Percentiles rank a stretch among this genome's conserved stretches.
These are phyloP conservation scores for Scatophagus argus DNA, from an alignment of 2,113 vertebrate species.

Conservation along the genomic window DNA sequence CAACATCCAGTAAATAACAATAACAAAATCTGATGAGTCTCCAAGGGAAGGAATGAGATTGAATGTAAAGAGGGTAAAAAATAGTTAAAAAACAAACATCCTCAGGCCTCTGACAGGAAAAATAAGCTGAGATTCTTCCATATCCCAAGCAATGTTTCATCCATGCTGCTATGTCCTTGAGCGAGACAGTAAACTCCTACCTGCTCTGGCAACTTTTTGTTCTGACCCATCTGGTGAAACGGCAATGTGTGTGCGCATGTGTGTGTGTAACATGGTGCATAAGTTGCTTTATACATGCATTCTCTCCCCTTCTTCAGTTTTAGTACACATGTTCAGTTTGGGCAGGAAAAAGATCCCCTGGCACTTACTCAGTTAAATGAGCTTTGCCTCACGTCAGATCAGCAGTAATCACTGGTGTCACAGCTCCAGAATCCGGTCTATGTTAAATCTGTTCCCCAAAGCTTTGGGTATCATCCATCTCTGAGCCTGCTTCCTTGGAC, in stretches of 20 bases:
- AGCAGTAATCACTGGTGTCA: constrained; percentile 52
- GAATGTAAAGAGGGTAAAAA: constrained; percentile 23
- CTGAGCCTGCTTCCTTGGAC: constrained; percentile 33
- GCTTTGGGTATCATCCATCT: constrained; percentile 64
- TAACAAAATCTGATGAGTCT: constrained; percentile 49
- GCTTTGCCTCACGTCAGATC: constrained; percentile 46
- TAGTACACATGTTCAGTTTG: constrained; percentile 29
- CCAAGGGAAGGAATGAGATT: constrained; percentile 26
- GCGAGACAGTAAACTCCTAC: constrained; percentile 46
- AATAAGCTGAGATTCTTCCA: constrained; percentile 14
- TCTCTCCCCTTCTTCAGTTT: constrained; percentile 31
- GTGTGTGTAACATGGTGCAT: constrained; percentile 9
- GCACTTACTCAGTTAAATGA: constrained; percentile 62
- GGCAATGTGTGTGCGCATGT: not conserved
- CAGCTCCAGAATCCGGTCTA: constrained; percentile 46
- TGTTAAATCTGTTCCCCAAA: constrained; percentile 54
- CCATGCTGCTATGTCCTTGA: constrained; percentile 54
- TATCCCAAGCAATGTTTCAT: constrained; percentile 32
- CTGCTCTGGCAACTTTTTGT: constrained; percentile 42
- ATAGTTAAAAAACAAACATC: constrained; percentile 44
- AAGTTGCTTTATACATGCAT: constrained; percentile 1
- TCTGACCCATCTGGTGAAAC: constrained; percentile 47
- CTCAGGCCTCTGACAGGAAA: constrained; percentile 29
- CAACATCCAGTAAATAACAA: constrained; percentile 40
- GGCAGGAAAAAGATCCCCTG: constrained; percentile 31